Base-by-base conservation (phyloP, 2,797 vertebrate species). In the Limosa lapponica region DNA sequence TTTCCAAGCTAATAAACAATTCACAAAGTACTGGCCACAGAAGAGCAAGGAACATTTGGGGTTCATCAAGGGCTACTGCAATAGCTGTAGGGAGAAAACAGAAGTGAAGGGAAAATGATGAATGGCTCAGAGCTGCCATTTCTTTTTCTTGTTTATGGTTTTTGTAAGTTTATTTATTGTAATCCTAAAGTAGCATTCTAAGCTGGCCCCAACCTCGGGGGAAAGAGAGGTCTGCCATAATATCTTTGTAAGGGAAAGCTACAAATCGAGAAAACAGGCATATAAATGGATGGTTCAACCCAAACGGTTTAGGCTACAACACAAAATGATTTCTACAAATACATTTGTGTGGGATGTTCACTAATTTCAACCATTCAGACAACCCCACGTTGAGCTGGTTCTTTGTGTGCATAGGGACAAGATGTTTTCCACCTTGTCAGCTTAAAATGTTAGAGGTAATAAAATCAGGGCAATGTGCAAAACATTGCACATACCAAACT, bases 1-100 rank as follows among this genome's bases (percentile, higher is more conserved):
- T 95, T 94, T 95, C 90, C 57, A 48, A 92, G 64, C 74, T 92
- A 84, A 94, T 95, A 95, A 96, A 92, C 88, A 95, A 89, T 90
- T 94, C 86, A 34, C 34, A 77, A 87, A 95, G 81, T 73, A 70
- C 74, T 94, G 80, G 61, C 59, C 84, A 82, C 88, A 78, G 81
- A 82, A 87, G 18, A 89, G 55, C 52, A 67, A 64, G 81, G 54
- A 86, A 79, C 51, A 54, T 80, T 84, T 85, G 93, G 74, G 83
- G 94, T 91, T 94, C 71, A 57, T 67, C 84, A 91, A 84, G 67
- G 74, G 85, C 71, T 85, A 39, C 15, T 64, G 41, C 49, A 82
- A 87, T 85, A 92, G 74, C 90, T 89, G 58, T 61, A 90, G 62
- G 48, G 57, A 91, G 59, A 78, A 90, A 82, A 72, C 74, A 84